These are phyloP conservation scores for Urocyon cinereoargenteus DNA, from an alignment of 2,797 vertebrate species.

Conservation along the genomic window DNA sequence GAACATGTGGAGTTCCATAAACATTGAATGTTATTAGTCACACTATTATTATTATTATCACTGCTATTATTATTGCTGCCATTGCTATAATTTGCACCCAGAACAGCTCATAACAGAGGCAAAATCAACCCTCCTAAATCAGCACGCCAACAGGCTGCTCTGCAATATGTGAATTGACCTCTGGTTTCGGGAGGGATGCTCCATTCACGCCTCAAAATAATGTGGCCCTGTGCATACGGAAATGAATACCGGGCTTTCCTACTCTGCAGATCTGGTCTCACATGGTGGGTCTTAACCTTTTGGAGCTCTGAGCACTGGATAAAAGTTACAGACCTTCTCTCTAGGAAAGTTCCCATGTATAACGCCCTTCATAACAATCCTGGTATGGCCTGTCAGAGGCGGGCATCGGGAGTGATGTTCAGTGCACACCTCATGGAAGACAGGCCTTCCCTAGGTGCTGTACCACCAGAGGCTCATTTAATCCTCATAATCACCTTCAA, in stretches of 20 bases:
- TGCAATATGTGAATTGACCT: not conserved
- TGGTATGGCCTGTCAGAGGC: not conserved
- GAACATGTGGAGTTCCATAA: not conserved
- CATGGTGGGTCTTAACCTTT: constrained; percentile 2
- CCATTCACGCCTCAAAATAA: not conserved
- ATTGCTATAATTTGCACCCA: not conserved
- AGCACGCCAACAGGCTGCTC: not conserved
- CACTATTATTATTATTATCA: not conserved
- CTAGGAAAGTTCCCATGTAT: not conserved
- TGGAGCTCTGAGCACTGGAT: not conserved
- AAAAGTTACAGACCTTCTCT: not conserved
- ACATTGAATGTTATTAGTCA: not conserved
- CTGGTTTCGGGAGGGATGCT: not conserved
- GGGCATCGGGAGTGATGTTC: not conserved
- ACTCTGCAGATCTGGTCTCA: not conserved
- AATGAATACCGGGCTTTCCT: not conserved
- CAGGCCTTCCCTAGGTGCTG: not conserved
- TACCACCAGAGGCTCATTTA: not conserved
- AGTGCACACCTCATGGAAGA: not conserved
- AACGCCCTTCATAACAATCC: not conserved
- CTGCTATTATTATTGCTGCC: not conserved
- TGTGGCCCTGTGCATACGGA: not conserved
- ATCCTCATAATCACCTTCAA: not conserved
- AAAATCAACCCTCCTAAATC: not conserved
- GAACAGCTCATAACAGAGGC: not conserved